phyloP scores from a whole-genome alignment of 2,797 vertebrate species.

The Pangasius macronema region DNA sequence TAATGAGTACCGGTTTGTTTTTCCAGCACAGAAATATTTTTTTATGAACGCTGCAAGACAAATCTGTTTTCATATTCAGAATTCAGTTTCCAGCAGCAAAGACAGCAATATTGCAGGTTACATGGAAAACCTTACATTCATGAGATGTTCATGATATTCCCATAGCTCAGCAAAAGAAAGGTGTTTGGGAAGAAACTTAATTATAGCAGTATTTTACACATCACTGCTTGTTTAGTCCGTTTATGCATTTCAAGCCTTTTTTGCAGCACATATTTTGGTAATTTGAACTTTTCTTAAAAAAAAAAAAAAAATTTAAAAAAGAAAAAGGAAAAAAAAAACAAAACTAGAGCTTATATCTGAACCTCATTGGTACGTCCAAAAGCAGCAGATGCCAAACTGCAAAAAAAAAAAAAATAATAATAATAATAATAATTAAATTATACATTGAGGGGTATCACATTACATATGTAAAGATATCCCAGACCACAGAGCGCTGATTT shows the following conservation, averaged over 20 bases:
- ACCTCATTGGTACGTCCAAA: neutral
- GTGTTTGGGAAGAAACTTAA: neutral
- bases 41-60: neutral
- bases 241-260: neutral
- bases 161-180: slow-evolving; percentile 8
- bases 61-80: neutral
- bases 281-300: neutral
- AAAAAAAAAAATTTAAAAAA: no score
- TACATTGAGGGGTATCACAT: neutral
- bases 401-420: neutral
- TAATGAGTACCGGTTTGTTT: neutral
- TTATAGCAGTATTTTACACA: neutral
- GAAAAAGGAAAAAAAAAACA: neutral
- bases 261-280: no score
- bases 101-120: slow-evolving; percentile 11
- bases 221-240: neutral
- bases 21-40: neutral
- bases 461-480: slow-evolving; percentile 55
- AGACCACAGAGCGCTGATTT: slow-evolving; percentile 41
- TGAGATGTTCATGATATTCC: slow-evolving; percentile 1
- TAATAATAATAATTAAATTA: neutral
- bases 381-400: neutral
- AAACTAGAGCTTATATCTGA: neutral
- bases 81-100: slow-evolving; percentile 9
- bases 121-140: neutral